Percentiles rank a stretch among this genome's conserved stretches.
phyloP scores from a whole-genome alignment of 64 coral and sea anemone genomes.

The Montipora foliosa region DNA sequence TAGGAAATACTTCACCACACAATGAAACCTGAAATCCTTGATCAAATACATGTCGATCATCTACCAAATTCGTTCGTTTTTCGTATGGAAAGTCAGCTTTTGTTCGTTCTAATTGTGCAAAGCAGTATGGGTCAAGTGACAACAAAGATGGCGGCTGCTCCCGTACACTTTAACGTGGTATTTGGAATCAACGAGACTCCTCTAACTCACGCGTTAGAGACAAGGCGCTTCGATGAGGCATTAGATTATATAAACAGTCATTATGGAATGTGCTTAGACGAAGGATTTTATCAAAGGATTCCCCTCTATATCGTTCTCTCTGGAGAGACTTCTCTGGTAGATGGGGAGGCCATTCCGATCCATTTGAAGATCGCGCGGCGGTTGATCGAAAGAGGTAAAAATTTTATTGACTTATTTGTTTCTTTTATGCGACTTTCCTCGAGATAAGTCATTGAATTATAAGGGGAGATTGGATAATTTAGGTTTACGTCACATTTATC shows the following conservation, averaged over 20 bases:
- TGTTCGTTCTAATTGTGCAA: not conserved
- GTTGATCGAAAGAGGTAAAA: constrained; percentile 88
- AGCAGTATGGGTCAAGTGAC: not conserved
- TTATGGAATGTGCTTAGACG: constrained; percentile 81
- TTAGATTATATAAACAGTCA: constrained; percentile 70
- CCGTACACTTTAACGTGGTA: constrained; percentile 79
- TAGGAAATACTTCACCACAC: constrained; percentile 65
- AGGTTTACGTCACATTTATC: too few species aligned
- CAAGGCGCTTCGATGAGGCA: constrained; percentile 81
- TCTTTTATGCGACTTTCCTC: too few species aligned
- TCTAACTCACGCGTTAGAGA: constrained; percentile 85
- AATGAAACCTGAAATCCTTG: constrained; percentile 38
- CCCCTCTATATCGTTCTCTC: constrained; percentile 91
- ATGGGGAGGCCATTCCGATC: constrained; percentile 80
- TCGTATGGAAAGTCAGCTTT: too few species aligned
- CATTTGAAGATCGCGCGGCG: constrained; percentile 82
- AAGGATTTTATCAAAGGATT: constrained; percentile 87
- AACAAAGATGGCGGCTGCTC: constrained; percentile 80
- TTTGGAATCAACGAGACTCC: constrained; percentile 89
- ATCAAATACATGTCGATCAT: not conserved
- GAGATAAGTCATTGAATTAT: too few species aligned
- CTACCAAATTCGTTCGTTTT: not conserved
- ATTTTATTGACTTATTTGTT: not conserved
- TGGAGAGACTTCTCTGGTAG: constrained; percentile 70
- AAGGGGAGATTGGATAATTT: too few species aligned